Evolutionary conservation across 2,797 vertebrate species (phyloP).

Genomic region (Rhinoraja longicauda): DNA sequence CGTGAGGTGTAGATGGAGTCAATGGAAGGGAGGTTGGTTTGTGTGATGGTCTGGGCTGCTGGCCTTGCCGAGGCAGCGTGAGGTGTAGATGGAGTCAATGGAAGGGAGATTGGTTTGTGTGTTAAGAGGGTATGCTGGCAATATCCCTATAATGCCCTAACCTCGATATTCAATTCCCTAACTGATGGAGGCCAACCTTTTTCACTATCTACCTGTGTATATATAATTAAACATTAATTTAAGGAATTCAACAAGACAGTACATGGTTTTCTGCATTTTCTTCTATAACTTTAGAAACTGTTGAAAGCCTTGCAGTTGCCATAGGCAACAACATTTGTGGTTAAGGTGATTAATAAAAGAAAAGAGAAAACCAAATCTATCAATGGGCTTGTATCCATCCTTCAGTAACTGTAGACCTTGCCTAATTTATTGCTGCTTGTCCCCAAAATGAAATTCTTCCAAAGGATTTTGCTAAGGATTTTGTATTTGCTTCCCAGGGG

Average conservation of each 20-base stretch:
- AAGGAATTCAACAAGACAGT: background rate
- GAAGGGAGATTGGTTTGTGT: too few relatives aligned
- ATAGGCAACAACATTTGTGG: background rate
- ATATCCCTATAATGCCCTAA: too few relatives aligned
- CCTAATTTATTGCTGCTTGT: background rate
- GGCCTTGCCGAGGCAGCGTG: too few relatives aligned
- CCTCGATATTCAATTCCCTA: too few relatives aligned
- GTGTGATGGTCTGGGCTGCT: too few relatives aligned
- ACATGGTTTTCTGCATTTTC: background rate
- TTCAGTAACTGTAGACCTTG: background rate
- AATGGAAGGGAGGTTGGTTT: too few relatives aligned
- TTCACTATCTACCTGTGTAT: too few relatives aligned
- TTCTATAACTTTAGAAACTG: background rate
- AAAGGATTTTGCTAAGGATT: background rate
- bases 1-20: too few relatives aligned
- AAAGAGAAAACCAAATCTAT: background rate
- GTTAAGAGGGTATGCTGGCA: too few relatives aligned
- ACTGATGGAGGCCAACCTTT: too few relatives aligned
- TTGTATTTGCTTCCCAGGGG: background rate
- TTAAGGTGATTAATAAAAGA: background rate
- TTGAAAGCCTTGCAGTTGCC: background rate
- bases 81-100: too few relatives aligned
- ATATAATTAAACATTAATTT: too few relatives aligned
- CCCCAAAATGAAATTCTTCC: background rate
- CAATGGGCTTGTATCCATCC: background rate